A percentile compares a stretch with the other conserved stretches of the same genome.
Evolutionary conservation across 2,113 vertebrate genomes (phyloP).

Genomic region (Coptodon rendalli): DNA sequence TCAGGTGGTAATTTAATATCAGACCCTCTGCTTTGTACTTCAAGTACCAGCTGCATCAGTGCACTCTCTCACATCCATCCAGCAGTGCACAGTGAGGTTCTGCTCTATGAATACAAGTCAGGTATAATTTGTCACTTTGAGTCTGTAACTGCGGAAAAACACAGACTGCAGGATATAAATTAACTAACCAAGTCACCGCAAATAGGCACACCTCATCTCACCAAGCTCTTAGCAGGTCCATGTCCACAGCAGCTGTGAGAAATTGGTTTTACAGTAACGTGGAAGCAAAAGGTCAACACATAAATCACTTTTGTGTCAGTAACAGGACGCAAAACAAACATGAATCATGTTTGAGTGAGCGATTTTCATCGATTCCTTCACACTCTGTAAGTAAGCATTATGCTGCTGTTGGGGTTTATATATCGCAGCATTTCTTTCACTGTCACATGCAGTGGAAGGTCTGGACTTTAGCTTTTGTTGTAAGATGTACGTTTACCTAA

Average conservation of each 20-base stretch:
- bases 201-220: neutral
- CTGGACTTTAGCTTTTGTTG: neutral
- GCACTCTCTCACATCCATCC: neutral
- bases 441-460: neutral
- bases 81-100: neutral
- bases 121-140: neutral
- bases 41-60: neutral
- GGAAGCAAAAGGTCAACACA: neutral
- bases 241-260: neutral
- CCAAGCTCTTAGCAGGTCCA: neutral
- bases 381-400: neutral
- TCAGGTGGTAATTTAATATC: constrained; percentile 11
- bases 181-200: neutral
- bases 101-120: neutral
- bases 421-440: neutral
- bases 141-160: neutral
- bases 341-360: neutral
- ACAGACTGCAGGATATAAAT: neutral
- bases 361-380: neutral
- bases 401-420: neutral
- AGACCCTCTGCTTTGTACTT: neutral
- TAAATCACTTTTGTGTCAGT: neutral
- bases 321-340: neutral
- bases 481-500: neutral
- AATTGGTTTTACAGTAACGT: neutral